These are phyloP conservation scores for Plectropomus leopardus DNA, from an alignment of 2,113 vertebrate genomes.

Conservation along the genomic window DNA sequence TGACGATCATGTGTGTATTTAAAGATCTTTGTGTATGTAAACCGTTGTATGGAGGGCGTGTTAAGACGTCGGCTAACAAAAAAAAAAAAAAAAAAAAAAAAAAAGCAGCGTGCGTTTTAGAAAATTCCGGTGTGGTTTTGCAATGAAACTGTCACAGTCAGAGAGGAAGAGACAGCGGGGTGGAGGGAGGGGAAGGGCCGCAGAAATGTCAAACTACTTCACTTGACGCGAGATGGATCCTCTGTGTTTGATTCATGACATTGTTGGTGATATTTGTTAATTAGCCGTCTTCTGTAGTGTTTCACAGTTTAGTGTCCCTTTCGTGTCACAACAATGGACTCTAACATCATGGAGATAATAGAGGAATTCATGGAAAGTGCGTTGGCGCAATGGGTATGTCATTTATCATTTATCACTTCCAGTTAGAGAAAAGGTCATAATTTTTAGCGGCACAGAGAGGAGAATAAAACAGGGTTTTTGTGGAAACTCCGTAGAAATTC, in stretches of 20 bases:
- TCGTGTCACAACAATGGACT: constrained; percentile 80
- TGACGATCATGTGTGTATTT: accelerated
- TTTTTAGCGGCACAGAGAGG: constrained; percentile 22
- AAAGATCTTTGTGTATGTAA: neutral
- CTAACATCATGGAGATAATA: constrained; percentile 80
- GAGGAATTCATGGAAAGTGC: constrained; percentile 86
- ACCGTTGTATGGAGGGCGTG: constrained; percentile 18
- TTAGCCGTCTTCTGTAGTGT: constrained; percentile 41
- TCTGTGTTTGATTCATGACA: constrained; percentile 46
- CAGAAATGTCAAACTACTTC: constrained; percentile 65
- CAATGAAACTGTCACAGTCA: constrained; percentile 67
- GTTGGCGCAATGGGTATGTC: constrained; percentile 87
- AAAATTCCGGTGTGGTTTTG: constrained; percentile 84
- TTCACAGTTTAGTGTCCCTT: constrained; percentile 12
- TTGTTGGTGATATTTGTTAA: constrained; percentile 55
- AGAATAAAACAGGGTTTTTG: constrained; percentile 2
- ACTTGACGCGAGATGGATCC: constrained; percentile 63
- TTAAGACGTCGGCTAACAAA: constrained; percentile 12
- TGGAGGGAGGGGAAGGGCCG: constrained; percentile 61
- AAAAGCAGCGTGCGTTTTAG: constrained; percentile 64
- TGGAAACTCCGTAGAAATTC: neutral
- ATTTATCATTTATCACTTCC: constrained; percentile 68
- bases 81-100: neutral
- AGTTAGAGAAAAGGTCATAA: constrained; percentile 54
- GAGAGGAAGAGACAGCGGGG: constrained; percentile 67